Conservation (phyloP, 2,888 invertebrate genomes). For the Danaus chrysippus region DNA sequence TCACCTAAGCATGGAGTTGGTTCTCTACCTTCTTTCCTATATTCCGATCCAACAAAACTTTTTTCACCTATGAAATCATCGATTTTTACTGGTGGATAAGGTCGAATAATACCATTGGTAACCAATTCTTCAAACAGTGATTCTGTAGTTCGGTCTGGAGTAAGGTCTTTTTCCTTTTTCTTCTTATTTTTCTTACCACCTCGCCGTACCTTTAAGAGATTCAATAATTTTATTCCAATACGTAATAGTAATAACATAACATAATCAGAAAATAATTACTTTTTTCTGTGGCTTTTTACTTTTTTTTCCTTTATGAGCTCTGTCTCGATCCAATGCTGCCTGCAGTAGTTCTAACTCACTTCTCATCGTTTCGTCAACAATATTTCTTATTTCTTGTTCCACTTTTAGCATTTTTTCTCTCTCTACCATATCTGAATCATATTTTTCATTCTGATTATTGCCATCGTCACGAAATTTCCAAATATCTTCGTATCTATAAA, state of each 20-base stretch:
- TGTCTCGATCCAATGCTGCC: conserved; percentile 85
- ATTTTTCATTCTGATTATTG: conserved; percentile 85
- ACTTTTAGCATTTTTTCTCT: conserved; percentile 90
- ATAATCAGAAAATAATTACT: conserved; percentile 38
- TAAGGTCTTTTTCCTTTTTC: conserved; percentile 96
- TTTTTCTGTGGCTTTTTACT: conserved; percentile 87
- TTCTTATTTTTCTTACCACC: conserved; percentile 94
- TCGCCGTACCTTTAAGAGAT: conserved; percentile 77
- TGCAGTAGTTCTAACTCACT: conserved; percentile 83
- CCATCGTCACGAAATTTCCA: conserved; percentile 91
- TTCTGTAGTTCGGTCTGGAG: conserved; percentile 93
- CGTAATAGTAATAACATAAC: neutral
- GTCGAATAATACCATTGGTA: conserved; percentile 92
- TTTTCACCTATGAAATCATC: conserved; percentile 90
- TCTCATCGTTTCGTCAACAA: conserved; percentile 89
- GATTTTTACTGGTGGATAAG: conserved; percentile 83
- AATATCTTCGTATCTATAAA: conserved; percentile 83
- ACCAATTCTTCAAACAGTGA: conserved; percentile 96
- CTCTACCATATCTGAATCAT: conserved; percentile 90
- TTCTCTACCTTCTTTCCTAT: conserved; percentile 67
- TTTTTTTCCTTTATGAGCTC: conserved; percentile 86
- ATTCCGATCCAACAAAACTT: conserved; percentile 81
- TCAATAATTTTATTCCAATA: conserved; percentile 2
- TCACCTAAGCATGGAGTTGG: conserved; percentile 85
- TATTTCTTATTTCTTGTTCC: conserved; percentile 88